These are phyloP conservation scores for Perodicticus potto DNA, from an alignment of 2,797 vertebrate species.

Conservation along the genomic window DNA sequence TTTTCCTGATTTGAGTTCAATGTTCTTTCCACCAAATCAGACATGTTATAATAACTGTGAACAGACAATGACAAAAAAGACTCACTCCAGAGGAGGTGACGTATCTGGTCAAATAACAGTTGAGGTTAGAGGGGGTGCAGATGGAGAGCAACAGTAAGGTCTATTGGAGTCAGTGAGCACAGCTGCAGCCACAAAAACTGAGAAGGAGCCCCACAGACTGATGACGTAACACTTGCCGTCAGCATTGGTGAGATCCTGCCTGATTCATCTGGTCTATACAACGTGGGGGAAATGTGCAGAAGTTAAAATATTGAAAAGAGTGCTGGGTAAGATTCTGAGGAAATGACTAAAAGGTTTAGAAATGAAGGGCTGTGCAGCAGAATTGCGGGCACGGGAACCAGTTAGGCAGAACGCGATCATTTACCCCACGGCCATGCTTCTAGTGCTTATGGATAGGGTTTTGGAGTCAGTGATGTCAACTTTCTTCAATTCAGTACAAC, in stretches of 20 bases:
- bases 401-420: background rate
- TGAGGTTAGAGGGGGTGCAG: background rate
- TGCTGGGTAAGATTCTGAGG: slow-evolving; percentile 20
- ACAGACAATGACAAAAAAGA: background rate
- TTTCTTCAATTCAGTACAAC: background rate
- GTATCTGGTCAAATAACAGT: background rate
- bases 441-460: background rate
- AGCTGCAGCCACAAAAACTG: background rate
- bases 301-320: background rate
- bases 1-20: background rate
- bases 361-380: background rate
- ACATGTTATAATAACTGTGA: background rate
- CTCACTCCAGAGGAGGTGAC: background rate
- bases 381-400: background rate
- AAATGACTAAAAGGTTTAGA: slow-evolving; percentile 50
- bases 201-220: background rate
- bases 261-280: slow-evolving; percentile 19
- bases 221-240: background rate
- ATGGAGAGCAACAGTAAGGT: background rate
- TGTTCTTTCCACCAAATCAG: background rate
- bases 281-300: background rate
- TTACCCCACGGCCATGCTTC: background rate
- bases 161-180: fast-evolving
- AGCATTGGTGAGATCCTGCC: background rate
- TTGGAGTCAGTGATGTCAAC: background rate